Conservation (phyloP, 2,797 vertebrate species). For the Cossypha dichroa region DNA sequence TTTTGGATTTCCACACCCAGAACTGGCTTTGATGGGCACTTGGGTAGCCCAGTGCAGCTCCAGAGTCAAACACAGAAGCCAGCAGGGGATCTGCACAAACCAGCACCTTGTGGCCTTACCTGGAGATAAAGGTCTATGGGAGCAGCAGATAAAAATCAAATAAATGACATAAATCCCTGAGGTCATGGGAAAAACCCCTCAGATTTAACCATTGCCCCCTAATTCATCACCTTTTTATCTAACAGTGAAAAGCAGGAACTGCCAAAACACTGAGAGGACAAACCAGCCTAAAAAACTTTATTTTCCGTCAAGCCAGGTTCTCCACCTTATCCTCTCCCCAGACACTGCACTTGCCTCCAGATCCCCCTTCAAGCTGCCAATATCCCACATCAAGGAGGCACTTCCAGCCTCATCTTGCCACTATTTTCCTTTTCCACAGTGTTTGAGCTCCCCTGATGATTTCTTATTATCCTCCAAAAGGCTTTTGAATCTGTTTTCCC, state of each 20-base stretch:
- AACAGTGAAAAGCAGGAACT: background rate
- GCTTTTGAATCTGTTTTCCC: background rate
- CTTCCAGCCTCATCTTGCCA: background rate
- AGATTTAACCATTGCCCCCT: background rate
- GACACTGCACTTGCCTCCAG: background rate
- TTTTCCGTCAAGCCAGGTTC: background rate
- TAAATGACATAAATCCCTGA: background rate
- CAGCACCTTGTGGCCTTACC: background rate
- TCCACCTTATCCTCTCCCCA: background rate
- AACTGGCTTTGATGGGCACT: background rate
- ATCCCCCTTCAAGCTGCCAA: background rate
- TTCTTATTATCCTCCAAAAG: background rate
- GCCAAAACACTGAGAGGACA: background rate
- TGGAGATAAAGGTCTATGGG: background rate
- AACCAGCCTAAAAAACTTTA: background rate
- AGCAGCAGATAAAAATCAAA: background rate
- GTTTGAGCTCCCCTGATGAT: background rate
- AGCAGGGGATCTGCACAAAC: background rate
- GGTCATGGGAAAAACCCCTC: background rate
- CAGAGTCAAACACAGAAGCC: background rate
- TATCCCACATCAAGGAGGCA: rapidly evolving
- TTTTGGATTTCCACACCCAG: background rate
- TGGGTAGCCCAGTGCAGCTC: background rate
- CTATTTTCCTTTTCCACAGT: background rate
- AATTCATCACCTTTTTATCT: background rate